Base-by-base conservation (phyloP, 2,888 invertebrate genomes). In the Kuschelorhynchus macadamiae region DNA sequence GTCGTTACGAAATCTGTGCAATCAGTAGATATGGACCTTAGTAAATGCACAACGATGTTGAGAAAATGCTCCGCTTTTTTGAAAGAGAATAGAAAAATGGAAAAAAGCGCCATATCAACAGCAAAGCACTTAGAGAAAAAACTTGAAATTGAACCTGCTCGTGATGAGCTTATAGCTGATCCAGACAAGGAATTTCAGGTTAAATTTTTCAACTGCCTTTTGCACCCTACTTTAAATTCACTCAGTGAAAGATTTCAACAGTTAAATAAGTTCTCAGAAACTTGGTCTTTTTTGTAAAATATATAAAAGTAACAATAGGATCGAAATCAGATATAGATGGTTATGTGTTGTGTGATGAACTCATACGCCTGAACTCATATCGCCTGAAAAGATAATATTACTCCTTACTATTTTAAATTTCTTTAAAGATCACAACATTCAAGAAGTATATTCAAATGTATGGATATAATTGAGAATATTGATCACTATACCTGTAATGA, bases 81-180 rank as follows among this genome's bases (percentile, higher is more conserved):
- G 36, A 9, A 32, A 32, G 32, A 32, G 5, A 8, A 32, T 59
- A n/a, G n/a, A n/a, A n/a, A n/a, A n/a, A n/a, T n/a, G n/a, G n/a
- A n/a, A n/a, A 70, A 73, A 67, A 68, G 56, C 49, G 44, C 71
- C 36, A 36, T 36, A 7, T 36, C 11, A 36, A 36, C 36, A 7
- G 72, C 76, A 49, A 77, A 72, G 61, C 72, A 75, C 50, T 74
- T 78, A 67, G 75, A 76, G 25, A 71, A 75, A 73, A 74, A 76
- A 70, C 56, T 75, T 46, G 68, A 72, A 71, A 71, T 75, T 64
- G 75, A 75, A 71, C 74, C 70, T 71, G 39, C 36, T 11, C 36
- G 36, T 3, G 14, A 36, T 36, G 36, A 36, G 36, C 36, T 11
- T 36, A 12, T 36, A 52, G 33, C 33, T 56, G 44, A 18, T 52